Evolutionary conservation across 2,888 invertebrate species (phyloP), one percentile per base, ranked within the genome.

Genomic region (Acrocyrtus sp.): DNA sequence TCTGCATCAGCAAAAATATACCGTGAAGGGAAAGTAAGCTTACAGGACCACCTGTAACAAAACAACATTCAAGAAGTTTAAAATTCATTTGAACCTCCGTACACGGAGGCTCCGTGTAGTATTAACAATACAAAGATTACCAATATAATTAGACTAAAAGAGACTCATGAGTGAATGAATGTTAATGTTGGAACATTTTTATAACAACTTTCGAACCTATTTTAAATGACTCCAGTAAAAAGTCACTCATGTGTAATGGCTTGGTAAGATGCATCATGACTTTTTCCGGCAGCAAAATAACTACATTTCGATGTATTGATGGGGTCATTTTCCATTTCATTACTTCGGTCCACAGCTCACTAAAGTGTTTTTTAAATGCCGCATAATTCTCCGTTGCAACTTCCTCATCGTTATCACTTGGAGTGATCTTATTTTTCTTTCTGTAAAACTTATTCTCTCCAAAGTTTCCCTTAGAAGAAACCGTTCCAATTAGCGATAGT

Each of bases 21-120:
- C 97, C 96, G 84, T 96, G 96, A 12, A 98, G 86, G 0, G 97
- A 95, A 61, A 98, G 86, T 83, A 98, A 88, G 83, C 95, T 93
- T 74, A 95, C 89, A 0, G 93, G 90, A 6, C 97, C 96, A 80
- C 95, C 94, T 92, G 83, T 0, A 83, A 84, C 76, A 72, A n/a
- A n/a, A n/a, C n/a, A n/a, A n/a, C n/a, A n/a, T n/a, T n/a, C n/a
- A n/a, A n/a, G n/a, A n/a, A n/a, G n/a, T n/a, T n/a, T n/a, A 45
- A 19, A 57, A 47, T 10, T 21, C 15, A 39, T 12, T 15, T 15
- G 10, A 39, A 39, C 15, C 15, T 39, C 15, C 41, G 15, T 39
- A 12, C 10, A 39, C 15, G 15, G 10, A 15, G 15, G 41, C 10
- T 10, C 15, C 15, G 15, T 39, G 41, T 39, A 39, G 15, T 39